Evolutionary conservation across 2,888 invertebrate species (phyloP).

Genomic region (Phengaris arion): DNA sequence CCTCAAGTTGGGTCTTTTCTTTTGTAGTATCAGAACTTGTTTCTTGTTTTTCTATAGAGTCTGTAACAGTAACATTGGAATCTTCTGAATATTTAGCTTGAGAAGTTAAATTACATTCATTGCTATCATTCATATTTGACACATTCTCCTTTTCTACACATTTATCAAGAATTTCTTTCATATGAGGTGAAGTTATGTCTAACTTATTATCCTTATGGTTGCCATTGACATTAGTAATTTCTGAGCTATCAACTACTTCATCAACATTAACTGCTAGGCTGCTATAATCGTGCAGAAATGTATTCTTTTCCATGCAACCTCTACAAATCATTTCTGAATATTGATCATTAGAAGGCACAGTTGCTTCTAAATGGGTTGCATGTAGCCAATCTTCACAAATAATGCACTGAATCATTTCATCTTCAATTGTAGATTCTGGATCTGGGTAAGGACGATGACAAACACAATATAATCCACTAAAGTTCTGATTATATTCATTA

Average conservation of each 20-base stretch:
- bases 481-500: constrained; percentile 96
- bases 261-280: constrained; percentile 62
- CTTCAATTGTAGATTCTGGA: constrained; percentile 87
- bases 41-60: constrained; percentile 40
- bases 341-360: constrained; percentile 77
- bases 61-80: constrained; percentile 30
- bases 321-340: constrained; percentile 92
- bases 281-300: constrained; percentile 86
- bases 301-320: constrained; percentile 86
- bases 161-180: too few relatives aligned
- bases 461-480: constrained; percentile 93
- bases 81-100: neutral
- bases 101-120: neutral
- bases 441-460: constrained; percentile 97
- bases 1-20: constrained; percentile 32
- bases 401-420: constrained; percentile 97
- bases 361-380: constrained; percentile 84
- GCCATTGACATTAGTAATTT: constrained; percentile 6
- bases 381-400: constrained; percentile 99
- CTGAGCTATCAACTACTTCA: constrained; percentile 42
- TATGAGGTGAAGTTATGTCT: too few relatives aligned
- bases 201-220: constrained; percentile 6
- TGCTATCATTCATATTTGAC: too few relatives aligned
- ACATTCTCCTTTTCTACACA: too few relatives aligned
- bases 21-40: constrained; percentile 34